A percentile compares a stretch with the other conserved stretches of the same genome.
These are phyloP conservation scores for Arge pagana DNA, from an alignment of 2,888 invertebrate genomes.

Conservation along the genomic window DNA sequence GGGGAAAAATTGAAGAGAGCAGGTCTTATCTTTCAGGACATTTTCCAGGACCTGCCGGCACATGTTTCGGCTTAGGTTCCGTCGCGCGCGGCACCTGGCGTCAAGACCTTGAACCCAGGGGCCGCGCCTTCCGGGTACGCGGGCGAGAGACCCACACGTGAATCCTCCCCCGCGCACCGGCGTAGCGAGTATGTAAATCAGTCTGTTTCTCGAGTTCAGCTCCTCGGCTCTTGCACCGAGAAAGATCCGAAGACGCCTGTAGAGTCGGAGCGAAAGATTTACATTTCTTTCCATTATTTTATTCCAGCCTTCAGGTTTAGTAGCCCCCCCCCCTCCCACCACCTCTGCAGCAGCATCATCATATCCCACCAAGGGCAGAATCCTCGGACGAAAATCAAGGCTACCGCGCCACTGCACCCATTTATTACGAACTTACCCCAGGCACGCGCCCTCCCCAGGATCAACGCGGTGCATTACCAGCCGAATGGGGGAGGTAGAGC, in stretches of 20 bases:
- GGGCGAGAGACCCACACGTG: constrained; percentile 35
- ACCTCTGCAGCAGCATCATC: too few relatives aligned
- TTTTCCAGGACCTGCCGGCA: constrained; percentile 40
- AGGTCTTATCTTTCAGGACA: too few relatives aligned
- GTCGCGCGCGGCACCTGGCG: constrained; percentile 54
- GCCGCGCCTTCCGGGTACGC: constrained; percentile 21
- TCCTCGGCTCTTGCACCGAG: constrained; percentile 10
- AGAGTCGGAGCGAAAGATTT: constrained; percentile 16
- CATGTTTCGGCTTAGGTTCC: constrained; percentile 46
- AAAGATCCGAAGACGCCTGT: constrained; percentile 18
- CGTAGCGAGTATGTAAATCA: constrained; percentile 54
- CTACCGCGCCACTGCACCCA: too few relatives aligned
- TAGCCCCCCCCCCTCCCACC: too few relatives aligned
- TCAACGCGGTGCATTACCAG: constrained; percentile 39
- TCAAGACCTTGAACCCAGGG: constrained; percentile 48
- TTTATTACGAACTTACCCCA: constrained; percentile 31
- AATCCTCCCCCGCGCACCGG: constrained; percentile 42
- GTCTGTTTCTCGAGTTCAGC: constrained; percentile 21
- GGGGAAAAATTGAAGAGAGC: too few relatives aligned
- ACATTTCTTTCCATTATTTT: constrained; percentile 18
- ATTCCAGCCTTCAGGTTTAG: too few relatives aligned
- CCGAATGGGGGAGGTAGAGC: too few relatives aligned
- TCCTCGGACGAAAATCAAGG: too few relatives aligned
- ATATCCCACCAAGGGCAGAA: too few relatives aligned
- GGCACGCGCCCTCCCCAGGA: constrained; percentile 40